Evolutionary conservation across 2,888 invertebrate species (phyloP), one percentile per base, ranked within the genome.

Genomic region (Prostheceraeus crozeri): DNA sequence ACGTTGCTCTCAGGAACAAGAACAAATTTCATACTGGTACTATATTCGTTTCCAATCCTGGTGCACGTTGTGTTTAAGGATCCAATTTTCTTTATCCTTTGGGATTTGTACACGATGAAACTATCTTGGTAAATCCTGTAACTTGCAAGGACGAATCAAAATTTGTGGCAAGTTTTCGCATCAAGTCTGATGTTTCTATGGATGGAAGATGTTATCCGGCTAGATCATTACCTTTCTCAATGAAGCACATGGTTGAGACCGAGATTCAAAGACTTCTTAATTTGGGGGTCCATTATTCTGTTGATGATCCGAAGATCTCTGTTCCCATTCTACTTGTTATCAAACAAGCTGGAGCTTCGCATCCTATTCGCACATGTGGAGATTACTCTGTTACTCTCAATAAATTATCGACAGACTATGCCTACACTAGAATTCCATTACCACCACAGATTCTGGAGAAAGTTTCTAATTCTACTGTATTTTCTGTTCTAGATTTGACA

Each of bases 371-470:
- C 6, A 16, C 40, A 3, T 55, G 55, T 23, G 55, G 55, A 2
- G 21, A 55, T 21, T 55, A 54, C 55, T 30, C 30, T 21, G n/a
- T n/a, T 23, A 55, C 48, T 14, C 48, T 55, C 19, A 55, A 55
- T 16, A 36, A n/a, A 28, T 55, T 3, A 55, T 55, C n/a, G 55
- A 55, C 6, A 46, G 36, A n/a, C n/a, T n/a, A n/a, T n/a, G 55
- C 31, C 25, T 33, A 23, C n/a, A 40, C 31, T 23, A 28, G 16
- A 6, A 19, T 55, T 4, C 55, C 55, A 16, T 25, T 25, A 14
- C 6, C 40, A 21, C 19, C 31, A 14, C 14, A 55, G 23, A 52
- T 55, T 4, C 21, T 55, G 3, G 25, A 35, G 16, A 55, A 55
- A 52, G 45, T 55, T 2, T n/a, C 30, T 4, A 21, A 33, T 52